Conservation (phyloP, 2,113 vertebrate genomes). For the Epinephelus cyanopodus region DNA sequence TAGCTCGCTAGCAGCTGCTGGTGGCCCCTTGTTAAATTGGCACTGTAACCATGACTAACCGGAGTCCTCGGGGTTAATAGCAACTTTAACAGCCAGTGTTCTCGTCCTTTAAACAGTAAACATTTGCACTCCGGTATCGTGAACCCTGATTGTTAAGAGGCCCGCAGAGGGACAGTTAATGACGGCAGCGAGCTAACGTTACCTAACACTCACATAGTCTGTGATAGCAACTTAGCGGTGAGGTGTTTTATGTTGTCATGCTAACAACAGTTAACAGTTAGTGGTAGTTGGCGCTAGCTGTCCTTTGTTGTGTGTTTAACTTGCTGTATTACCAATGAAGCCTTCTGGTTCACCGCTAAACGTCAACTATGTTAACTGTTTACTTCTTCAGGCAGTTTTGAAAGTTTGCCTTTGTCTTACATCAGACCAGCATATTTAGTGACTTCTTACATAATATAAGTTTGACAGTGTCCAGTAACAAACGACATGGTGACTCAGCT, state of each 20-base stretch:
- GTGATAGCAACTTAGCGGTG: background rate
- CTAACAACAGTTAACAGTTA: background rate
- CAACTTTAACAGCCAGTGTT: background rate
- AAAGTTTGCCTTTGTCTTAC: slow-evolving; percentile 16
- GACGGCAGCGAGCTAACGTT: background rate
- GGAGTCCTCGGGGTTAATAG: slow-evolving; percentile 39
- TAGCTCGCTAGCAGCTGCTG: slow-evolving; percentile 47
- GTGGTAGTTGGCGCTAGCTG: background rate
- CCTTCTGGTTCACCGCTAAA: background rate
- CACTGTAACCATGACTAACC: slow-evolving; percentile 11
- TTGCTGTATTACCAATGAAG: background rate
- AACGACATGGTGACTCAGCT: slow-evolving; percentile 55
- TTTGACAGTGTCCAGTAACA: background rate
- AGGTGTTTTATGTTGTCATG: slow-evolving; percentile 6
- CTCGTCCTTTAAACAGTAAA: background rate
- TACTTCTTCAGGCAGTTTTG: background rate
- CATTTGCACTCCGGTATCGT: background rate
- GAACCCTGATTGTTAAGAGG: background rate
- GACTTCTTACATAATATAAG: background rate
- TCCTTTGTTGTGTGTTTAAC: background rate
- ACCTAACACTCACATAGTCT: background rate
- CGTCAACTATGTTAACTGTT: background rate
- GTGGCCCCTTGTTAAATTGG: slow-evolving; percentile 19
- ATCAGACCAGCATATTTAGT: slow-evolving; percentile 7
- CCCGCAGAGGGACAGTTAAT: background rate